A percentile compares a stretch with the other conserved stretches of the same genome.
These are phyloP conservation scores for Corvus moneduloides DNA, from an alignment of 2,113 vertebrate species.

Conservation along the genomic window DNA sequence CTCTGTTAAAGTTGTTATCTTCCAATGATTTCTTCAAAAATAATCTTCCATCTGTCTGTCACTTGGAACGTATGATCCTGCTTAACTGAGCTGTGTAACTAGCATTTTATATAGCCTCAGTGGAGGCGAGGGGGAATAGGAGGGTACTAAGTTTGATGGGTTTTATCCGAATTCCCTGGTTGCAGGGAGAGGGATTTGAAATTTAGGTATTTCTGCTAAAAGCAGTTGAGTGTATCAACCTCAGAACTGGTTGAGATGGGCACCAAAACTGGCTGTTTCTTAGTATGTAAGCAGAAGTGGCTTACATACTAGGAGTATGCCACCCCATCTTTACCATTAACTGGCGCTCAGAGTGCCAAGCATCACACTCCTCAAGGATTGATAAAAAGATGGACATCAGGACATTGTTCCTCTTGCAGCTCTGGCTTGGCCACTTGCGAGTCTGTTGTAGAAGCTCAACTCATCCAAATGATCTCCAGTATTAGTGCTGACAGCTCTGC, in stretches of 20 bases:
- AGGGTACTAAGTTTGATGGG: neutral
- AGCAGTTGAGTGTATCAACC: neutral
- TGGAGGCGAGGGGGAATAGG: constrained; percentile 3
- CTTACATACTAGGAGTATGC: neutral
- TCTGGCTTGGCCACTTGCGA: neutral
- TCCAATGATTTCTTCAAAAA: constrained; percentile 14
- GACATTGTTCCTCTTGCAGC: neutral
- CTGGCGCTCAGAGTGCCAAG: neutral
- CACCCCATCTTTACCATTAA: neutral
- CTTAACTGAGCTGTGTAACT: constrained; percentile 7
- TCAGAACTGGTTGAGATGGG: neutral
- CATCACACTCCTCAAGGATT: accelerated
- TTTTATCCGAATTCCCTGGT: neutral
- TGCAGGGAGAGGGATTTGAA: neutral
- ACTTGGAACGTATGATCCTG: constrained; percentile 47
- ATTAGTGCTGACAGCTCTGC: neutral
- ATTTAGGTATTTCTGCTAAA: neutral
- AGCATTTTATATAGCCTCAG: constrained; percentile 18
- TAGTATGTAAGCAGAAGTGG: neutral
- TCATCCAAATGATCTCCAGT: neutral
- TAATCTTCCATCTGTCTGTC: constrained; percentile 56
- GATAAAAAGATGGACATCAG: neutral
- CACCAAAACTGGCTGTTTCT: neutral
- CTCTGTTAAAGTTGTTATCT: constrained; percentile 31
- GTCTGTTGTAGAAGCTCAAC: neutral